Base-by-base conservation (phyloP, 1,140 invertebrate species). In the Fopius arisanus region DNA sequence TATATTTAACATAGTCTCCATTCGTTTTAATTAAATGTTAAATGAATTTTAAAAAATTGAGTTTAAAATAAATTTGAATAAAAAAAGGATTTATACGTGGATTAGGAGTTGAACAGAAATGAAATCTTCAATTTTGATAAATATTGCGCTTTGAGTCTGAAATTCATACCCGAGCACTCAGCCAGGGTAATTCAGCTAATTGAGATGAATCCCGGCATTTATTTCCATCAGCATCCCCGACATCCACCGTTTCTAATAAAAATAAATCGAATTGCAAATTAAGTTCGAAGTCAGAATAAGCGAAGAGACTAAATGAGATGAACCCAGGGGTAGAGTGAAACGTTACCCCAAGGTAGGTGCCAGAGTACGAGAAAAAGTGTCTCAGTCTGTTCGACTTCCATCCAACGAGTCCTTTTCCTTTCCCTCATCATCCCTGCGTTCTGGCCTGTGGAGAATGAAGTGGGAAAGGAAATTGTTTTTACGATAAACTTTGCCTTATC, bases 261-360 rank as follows among this genome's bases (percentile, higher is more conserved):
- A 70, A 72, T 74, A 65, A 74, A 77, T 74, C 68, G 69, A 74
- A 77, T 74, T 70, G 72, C 48, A 74, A 63, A 73, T 77, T 67
- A 73, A 73, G 41, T 62, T 51, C 3, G 65, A 37, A 59, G 40
- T 28, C 43, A 29, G 41, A 14, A n/a, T n/a, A n/a, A 76, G 72
- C 19, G 59, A 41, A 26, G 16, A 63, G 62, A 75, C 63, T 73
- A 67, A 67, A 73, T 54, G 71, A 73, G 33, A 26, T 59, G 21
- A 26, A 59, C n/a, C 62, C 48, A 54, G 19, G 26, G 37, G 40
- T 16, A 31, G 9, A 7, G 23, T 33, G 23, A 26, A 21, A 37
- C 23, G 28, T 28, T 10, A 26, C 43, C 10, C 16, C 40, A 23
- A 23, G 67, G 12, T 5, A 51, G 43, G 6, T 51, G n/a, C 43